A percentile compares a stretch with the other conserved stretches of the same genome.
These are phyloP conservation scores for Eurytemora carolleeae DNA, from an alignment of 1,140 invertebrate genomes.

Conservation along the genomic window DNA sequence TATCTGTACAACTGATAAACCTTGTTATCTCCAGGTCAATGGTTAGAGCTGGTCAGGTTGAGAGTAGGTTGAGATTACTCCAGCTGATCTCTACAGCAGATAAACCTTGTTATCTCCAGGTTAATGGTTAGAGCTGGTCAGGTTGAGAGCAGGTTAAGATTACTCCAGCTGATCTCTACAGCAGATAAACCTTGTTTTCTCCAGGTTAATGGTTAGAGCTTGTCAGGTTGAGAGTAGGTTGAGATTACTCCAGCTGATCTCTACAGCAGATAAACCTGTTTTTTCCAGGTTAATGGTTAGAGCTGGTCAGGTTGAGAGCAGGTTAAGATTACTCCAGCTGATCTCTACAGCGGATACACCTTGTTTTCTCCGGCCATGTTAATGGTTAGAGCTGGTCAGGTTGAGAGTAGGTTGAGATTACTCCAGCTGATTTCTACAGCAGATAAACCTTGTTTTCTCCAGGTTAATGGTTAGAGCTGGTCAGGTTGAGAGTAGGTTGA, in stretches of 20 bases:
- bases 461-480: slow-evolving; percentile 78
- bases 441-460: slow-evolving; percentile 63
- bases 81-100: no score
- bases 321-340: slow-evolving; percentile 36
- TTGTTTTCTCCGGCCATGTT: no score
- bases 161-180: slow-evolving; percentile 36
- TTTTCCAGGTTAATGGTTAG: slow-evolving; percentile 83
- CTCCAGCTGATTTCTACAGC: no score
- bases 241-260: slow-evolving; percentile 36
- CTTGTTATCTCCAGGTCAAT: no score
- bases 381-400: no score
- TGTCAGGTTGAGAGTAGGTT: slow-evolving; percentile 51
- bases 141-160: slow-evolving; percentile 41
- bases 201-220: slow-evolving; percentile 76
- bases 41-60: no score
- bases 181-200: slow-evolving; percentile 57
- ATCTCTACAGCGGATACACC: slow-evolving; percentile 49
- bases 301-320: slow-evolving; percentile 52
- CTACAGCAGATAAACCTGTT: slow-evolving; percentile 51
- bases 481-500: slow-evolving; percentile 44
- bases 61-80: no score
- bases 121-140: slow-evolving; percentile 74
- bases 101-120: no score
- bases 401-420: no score
- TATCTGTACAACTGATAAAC: no score